Evolutionary conservation across 2,888 invertebrate species (phyloP), one percentile per base, ranked within the genome.

Genomic region (Dendrolimus pini): DNA sequence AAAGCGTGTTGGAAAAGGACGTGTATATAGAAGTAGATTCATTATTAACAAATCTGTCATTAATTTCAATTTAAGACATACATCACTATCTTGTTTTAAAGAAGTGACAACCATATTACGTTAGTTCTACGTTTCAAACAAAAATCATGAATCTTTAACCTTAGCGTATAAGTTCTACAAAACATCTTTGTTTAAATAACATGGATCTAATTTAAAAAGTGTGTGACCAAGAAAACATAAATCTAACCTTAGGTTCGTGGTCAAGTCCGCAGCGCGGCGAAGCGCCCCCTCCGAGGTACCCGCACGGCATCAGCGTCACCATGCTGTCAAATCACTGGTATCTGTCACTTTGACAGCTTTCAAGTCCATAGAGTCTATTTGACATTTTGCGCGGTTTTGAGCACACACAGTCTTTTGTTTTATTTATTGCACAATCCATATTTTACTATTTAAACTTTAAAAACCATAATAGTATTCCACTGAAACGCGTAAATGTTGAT

Each of bases 261-360:
- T 89, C 90, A 84, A 89, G 74, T 72, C 82, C 85, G 90, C 89
- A 89, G 74, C 87, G 85, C 76, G 92, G 88, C 67, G 92, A 89
- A 71, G 90, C 87, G 65, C 91, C 88, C 80, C 92, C 92, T 79
- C 92, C 92, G 78, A 93, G 86, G 87, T 92, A 93, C 84, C 92
- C 92, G 85, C 93, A 93, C 84, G 93, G 93, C 93, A 93, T 93
- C 89, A 93, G 91, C 75, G 93, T 93, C 91, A 93, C 93, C 93
- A 93, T 93, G 78, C 78, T 85, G 78, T 72, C 54, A 41, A 59
- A 71, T 66, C 70, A 72, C 77, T 76, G 67, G 66, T 67, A 63
- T 80, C 78, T 75, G 78, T 83, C 89, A 85, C 87, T 82, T 71
- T 81, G 80, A 84, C 84, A 87, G 87, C 80, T 78, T 70, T 83